Percentiles rank a stretch among this genome's conserved stretches.
Conservation (phyloP, 2,888 invertebrate species). For the Nymphalis polychloros region DNA sequence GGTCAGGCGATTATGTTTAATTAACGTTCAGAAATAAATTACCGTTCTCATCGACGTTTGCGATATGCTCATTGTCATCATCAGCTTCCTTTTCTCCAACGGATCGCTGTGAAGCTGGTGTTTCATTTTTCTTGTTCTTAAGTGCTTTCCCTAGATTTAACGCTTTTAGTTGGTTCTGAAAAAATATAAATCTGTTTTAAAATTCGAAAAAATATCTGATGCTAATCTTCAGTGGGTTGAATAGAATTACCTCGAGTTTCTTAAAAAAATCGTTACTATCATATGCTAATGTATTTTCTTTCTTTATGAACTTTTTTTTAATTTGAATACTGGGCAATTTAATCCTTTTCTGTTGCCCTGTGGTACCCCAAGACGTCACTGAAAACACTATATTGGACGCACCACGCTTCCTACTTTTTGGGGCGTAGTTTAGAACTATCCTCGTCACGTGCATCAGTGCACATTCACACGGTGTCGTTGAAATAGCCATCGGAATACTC, state of each 20-base stretch:
- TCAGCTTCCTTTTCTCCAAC: constrained; percentile 60
- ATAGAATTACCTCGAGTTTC: constrained; percentile 67
- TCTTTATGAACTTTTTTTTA: constrained; percentile 53
- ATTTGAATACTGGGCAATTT: constrained; percentile 60
- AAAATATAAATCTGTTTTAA: constrained; percentile 24
- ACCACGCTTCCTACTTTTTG: constrained; percentile 62
- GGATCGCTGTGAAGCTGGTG: constrained; percentile 61
- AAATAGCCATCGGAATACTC: constrained; percentile 44
- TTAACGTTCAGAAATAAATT: neutral
- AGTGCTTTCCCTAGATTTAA: constrained; percentile 64
- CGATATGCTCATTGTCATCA: constrained; percentile 58
- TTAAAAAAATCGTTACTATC: constrained; percentile 69
- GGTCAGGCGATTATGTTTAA: too few species aligned
- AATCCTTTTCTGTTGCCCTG: constrained; percentile 63
- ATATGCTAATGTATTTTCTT: constrained; percentile 51
- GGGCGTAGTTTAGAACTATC: constrained; percentile 63
- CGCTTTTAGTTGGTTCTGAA: constrained; percentile 73
- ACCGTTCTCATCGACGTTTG: constrained; percentile 52
- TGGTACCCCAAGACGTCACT: constrained; percentile 61
- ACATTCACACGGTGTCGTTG: constrained; percentile 60
- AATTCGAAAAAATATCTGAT: neutral
- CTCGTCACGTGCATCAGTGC: constrained; percentile 64
- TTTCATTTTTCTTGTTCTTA: constrained; percentile 60
- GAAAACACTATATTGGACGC: constrained; percentile 64
- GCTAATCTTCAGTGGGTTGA: neutral